Evolutionary conservation across 2,888 invertebrate species (phyloP).

Genomic region (Tinea trinotella): DNA sequence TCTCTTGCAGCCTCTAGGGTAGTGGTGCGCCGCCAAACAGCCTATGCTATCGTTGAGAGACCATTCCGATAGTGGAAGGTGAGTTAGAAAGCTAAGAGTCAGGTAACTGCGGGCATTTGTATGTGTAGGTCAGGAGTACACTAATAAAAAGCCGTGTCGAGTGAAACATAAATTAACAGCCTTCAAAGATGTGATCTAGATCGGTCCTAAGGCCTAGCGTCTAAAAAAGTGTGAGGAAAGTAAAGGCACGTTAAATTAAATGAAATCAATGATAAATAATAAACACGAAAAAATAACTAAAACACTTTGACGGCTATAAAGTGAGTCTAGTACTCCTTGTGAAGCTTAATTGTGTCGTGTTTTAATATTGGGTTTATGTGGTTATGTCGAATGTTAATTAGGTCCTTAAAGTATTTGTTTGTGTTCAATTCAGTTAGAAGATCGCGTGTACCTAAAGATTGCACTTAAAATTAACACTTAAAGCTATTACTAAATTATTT

Average conservation of each 20-base stretch:
- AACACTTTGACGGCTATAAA: constrained; percentile 66
- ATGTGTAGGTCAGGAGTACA: constrained; percentile 70
- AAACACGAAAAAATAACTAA: constrained; percentile 58
- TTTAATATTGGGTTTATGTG: background rate
- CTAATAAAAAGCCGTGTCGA: constrained; percentile 69
- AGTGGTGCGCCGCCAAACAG: constrained; percentile 50
- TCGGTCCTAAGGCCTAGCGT: constrained; percentile 70
- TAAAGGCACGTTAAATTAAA: constrained; percentile 53
- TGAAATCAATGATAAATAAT: constrained; percentile 42
- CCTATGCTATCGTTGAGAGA: constrained; percentile 43
- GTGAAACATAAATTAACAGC: constrained; percentile 70
- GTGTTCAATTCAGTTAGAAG: constrained; percentile 34
- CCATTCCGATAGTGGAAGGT: constrained; percentile 60
- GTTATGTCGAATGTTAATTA: background rate
- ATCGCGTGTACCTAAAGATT: constrained; percentile 43
- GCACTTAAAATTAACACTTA: constrained; percentile 61
- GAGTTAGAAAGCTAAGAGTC: constrained; percentile 67
- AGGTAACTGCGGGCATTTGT: constrained; percentile 73
- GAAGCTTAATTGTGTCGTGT: constrained; percentile 55
- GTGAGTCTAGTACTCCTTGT: constrained; percentile 64
- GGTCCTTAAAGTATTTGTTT: constrained; percentile 7
- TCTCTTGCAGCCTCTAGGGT: constrained; percentile 33
- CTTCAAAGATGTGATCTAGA: constrained; percentile 68
- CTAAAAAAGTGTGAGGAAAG: constrained; percentile 63
- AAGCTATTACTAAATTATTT: constrained; percentile 51